These are phyloP conservation scores for Oryzias celebensis DNA, from an alignment of 2,113 vertebrate genomes.

Conservation along the genomic window DNA sequence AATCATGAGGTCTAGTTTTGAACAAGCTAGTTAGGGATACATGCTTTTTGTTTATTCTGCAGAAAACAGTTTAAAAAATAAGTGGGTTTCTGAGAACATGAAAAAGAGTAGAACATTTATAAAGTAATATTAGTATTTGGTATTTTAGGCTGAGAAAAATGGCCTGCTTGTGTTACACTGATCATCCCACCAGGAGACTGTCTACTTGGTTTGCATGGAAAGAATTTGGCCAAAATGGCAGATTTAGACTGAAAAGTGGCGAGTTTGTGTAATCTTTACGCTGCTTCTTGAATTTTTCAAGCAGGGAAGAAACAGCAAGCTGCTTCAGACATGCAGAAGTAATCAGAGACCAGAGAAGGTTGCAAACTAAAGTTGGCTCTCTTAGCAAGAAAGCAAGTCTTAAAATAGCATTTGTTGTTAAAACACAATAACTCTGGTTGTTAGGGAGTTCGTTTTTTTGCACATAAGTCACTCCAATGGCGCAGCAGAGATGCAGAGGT, in stretches of 20 bases:
- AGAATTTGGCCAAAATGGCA: neutral
- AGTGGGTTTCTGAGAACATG: neutral
- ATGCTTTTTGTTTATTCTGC: neutral
- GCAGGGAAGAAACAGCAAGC: neutral
- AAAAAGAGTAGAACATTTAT: neutral
- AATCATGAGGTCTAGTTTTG: neutral
- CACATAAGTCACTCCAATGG: conserved; percentile 65
- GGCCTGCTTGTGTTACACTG: no score
- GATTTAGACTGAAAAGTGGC: neutral
- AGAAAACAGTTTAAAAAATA: neutral
- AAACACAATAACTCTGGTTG: conserved; percentile 1
- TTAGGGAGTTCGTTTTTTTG: neutral
- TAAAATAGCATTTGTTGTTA: neutral
- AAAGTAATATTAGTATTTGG: neutral
- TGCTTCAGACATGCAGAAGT: neutral
- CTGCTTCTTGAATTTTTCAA: neutral
- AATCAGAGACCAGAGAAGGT: neutral
- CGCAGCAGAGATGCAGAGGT: conserved; percentile 79
- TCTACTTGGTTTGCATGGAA: conserved; percentile 1
- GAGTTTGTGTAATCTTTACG: neutral
- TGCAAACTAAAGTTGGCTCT: neutral
- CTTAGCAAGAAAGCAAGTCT: conserved; percentile 8
- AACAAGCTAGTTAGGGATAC: neutral
- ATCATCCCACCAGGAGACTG: neutral
- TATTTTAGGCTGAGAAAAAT: neutral